Conservation (phyloP, 1,140 invertebrate genomes). For the Homalodisca vitripennis region DNA sequence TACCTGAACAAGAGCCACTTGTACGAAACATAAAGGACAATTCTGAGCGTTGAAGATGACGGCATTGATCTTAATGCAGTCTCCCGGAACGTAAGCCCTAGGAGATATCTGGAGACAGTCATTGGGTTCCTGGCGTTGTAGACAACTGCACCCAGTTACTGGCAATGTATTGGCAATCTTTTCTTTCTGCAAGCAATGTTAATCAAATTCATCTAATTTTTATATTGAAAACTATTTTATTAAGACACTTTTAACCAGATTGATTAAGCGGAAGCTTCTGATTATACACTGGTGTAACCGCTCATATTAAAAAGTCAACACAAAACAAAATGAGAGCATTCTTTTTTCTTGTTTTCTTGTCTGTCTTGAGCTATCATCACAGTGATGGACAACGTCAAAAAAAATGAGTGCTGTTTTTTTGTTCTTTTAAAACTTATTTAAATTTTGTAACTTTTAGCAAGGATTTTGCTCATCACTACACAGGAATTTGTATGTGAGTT, state of each 20-base stretch:
- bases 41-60: background rate
- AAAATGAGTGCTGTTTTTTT: too few relatives aligned
- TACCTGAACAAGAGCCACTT: slow-evolving; percentile 2
- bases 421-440: too few relatives aligned
- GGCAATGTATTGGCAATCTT: background rate
- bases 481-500: too few relatives aligned
- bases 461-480: too few relatives aligned
- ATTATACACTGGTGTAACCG: background rate
- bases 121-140: background rate
- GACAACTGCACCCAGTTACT: background rate
- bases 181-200: background rate
- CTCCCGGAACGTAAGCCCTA: background rate
- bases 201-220: background rate
- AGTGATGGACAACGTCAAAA: too few relatives aligned
- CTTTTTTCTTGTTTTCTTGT: background rate
- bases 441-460: too few relatives aligned
- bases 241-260: background rate
- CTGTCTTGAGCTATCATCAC: too few relatives aligned
- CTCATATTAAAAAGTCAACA: background rate
- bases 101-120: slow-evolving; percentile 4
- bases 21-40: background rate
- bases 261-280: background rate
- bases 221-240: background rate
- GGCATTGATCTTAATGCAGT: slow-evolving; percentile 15
- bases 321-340: background rate